A percentile compares a stretch with the other conserved stretches of the same genome.
These are phyloP conservation scores for Altica lythri DNA, from an alignment of 2,888 invertebrate genomes.

Conservation along the genomic window DNA sequence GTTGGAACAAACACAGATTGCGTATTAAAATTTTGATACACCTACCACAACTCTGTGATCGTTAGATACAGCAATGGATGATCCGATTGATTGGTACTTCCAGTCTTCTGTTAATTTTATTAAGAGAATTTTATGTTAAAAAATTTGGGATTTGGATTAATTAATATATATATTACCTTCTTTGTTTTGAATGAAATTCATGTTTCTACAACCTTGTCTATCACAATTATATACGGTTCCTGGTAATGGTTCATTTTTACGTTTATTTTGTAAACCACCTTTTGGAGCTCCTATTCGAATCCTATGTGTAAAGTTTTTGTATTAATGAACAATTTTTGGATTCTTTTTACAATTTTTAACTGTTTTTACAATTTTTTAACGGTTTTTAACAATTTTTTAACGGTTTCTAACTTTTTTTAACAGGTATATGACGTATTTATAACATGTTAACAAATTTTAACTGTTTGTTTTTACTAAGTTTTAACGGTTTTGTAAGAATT, in stretches of 20 bases:
- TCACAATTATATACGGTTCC: conserved; percentile 40
- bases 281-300: conserved; percentile 41
- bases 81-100: background rate
- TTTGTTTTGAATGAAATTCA: conserved; percentile 17
- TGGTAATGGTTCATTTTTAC: conserved; percentile 23
- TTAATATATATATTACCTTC: background rate
- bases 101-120: background rate
- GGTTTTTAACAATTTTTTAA: too few species aligned
- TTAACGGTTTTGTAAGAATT: too few species aligned
- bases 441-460: too few species aligned
- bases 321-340: background rate
- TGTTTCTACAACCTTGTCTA: conserved; percentile 25
- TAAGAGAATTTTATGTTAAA: background rate
- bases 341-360: background rate
- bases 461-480: too few species aligned
- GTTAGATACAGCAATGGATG: background rate
- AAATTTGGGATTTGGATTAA: background rate
- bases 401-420: too few species aligned
- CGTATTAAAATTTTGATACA: too few species aligned
- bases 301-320: conserved; percentile 29
- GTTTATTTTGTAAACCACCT: conserved; percentile 22
- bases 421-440: too few species aligned
- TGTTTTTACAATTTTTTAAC: too few species aligned
- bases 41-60: background rate
- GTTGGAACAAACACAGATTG: too few species aligned